Percentiles rank a stretch among this genome's conserved stretches.
phyloP scores from a whole-genome alignment of 2,888 invertebrate species.

The Acanthosepion esculentum region DNA sequence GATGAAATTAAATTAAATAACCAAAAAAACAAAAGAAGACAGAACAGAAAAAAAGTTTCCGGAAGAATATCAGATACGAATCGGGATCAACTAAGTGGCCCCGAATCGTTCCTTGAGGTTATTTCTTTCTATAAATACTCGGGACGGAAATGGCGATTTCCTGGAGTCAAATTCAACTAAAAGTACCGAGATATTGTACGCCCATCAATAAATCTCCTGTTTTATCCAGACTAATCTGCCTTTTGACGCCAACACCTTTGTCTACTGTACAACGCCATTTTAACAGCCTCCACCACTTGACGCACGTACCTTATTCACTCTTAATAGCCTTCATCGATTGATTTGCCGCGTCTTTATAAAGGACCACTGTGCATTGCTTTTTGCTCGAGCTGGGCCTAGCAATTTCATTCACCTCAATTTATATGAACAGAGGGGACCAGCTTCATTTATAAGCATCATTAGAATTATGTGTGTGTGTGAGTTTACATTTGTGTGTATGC shows the following conservation, averaged over 20 bases:
- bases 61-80: not conserved
- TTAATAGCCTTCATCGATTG: not conserved
- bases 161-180: not conserved
- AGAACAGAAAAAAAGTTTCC: not conserved
- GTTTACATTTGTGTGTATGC: not conserved
- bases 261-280: not conserved
- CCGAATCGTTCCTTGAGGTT: not conserved
- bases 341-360: not conserved
- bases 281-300: not conserved
- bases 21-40: no score
- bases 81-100: not conserved
- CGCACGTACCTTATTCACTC: not conserved
- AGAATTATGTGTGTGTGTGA: not conserved
- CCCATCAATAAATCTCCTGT: not conserved
- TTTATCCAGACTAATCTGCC: not conserved
- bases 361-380: not conserved
- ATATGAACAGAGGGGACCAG: not conserved
- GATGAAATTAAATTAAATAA: slow-evolving; percentile 36
- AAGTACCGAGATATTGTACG: not conserved
- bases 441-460: not conserved
- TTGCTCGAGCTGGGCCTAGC: not conserved
- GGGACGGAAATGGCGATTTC: not conserved
- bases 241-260: not conserved
- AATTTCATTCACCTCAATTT: not conserved
- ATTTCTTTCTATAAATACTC: no score